phyloP scores from a whole-genome alignment of 2,888 invertebrate genomes.

The Lumbricus terrestris region DNA sequence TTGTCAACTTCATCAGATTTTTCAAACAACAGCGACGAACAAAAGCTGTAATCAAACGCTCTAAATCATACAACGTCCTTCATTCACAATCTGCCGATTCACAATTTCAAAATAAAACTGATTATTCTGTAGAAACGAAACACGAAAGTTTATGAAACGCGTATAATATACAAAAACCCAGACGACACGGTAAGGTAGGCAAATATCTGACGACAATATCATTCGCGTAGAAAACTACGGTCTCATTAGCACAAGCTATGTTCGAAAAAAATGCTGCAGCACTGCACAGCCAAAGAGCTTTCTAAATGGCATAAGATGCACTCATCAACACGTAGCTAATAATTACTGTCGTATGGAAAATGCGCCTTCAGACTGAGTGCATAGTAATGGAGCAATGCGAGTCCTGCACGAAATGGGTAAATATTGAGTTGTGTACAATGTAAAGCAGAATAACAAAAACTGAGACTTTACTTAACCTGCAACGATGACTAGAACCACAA shows the following conservation, averaged over 20 bases:
- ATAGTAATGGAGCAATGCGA: neutral
- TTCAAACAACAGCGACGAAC: neutral
- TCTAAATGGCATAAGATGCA: neutral
- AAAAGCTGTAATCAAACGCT: neutral
- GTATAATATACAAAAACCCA: neutral
- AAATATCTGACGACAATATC: neutral
- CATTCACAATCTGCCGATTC: neutral
- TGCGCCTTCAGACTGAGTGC: neutral
- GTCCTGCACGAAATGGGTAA: neutral
- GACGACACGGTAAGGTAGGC: neutral
- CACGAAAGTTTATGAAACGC: neutral
- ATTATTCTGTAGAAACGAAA: neutral
- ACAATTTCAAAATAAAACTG: neutral
- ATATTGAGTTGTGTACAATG: neutral
- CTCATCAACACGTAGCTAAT: neutral
- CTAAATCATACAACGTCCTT: neutral
- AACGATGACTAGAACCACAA: neutral
- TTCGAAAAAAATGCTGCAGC: neutral
- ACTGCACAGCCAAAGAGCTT: neutral
- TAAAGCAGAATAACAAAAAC: neutral
- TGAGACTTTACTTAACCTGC: neutral
- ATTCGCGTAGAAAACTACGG: conserved; percentile 10
- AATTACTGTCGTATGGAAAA: neutral
- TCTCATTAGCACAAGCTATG: neutral
- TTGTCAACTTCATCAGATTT: neutral